phyloP scores from a whole-genome alignment of 1,140 invertebrate genomes.

The Penaeus chinensis region DNA sequence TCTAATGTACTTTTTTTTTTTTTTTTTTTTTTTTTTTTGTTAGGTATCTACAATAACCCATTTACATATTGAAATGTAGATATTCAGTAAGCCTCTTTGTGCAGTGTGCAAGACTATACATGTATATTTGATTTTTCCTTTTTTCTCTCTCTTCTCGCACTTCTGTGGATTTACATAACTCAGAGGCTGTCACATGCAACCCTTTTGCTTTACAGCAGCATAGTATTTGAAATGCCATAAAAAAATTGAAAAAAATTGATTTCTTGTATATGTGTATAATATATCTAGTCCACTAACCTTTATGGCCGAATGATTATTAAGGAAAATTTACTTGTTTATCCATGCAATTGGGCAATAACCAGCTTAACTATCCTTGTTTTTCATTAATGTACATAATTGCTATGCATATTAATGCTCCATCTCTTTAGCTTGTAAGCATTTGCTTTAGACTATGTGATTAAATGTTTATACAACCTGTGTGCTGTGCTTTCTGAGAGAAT shows the following conservation, averaged over 20 bases:
- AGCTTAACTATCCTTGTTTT: background rate
- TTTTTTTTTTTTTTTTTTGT: too few species aligned
- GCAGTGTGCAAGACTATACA: background rate
- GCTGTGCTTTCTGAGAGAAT: slow-evolving; percentile 12
- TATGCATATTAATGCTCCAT: too few species aligned
- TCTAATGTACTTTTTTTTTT: too few species aligned
- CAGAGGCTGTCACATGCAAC: background rate
- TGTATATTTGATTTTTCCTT: background rate
- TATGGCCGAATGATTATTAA: slow-evolving; percentile 6
- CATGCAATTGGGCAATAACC: background rate
- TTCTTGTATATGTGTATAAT: slow-evolving; percentile 41
- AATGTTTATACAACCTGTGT: background rate
- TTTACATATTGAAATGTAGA: too few species aligned
- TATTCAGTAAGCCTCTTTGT: slow-evolving; percentile 7
- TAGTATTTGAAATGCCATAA: background rate
- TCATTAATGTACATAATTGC: slow-evolving; percentile 6
- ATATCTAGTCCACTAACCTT: slow-evolving; percentile 47
- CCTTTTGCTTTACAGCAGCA: background rate
- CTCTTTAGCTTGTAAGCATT: too few species aligned
- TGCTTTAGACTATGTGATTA: background rate
- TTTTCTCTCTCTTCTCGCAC: background rate
- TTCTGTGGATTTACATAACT: background rate
- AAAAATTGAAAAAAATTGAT: slow-evolving; percentile 1
- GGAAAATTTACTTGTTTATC: slow-evolving; percentile 3
- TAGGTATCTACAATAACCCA: too few species aligned